Base-by-base conservation (phyloP, 2,888 invertebrate species). In the Aphodius granarius region DNA sequence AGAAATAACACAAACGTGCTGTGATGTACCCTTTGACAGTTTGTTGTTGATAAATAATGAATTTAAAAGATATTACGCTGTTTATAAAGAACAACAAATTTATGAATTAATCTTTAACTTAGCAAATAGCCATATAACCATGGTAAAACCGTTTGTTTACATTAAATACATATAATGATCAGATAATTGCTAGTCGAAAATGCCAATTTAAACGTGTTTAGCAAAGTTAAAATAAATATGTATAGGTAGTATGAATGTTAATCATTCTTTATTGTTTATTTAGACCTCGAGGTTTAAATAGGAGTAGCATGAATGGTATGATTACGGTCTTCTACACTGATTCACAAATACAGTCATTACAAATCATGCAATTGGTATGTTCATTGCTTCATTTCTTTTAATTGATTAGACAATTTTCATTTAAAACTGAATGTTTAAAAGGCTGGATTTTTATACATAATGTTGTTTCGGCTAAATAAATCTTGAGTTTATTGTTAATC, bases 41-140 rank as follows among this genome's bases (percentile, higher is more conserved):
- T 43, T 43, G 43, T 43, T 43, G 43, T 43, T 43, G 43, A 43
- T 43, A 43, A 43, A 43, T 43, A 43, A 1, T n/a, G n/a, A 43
- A 13, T 43, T 43, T 43, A 43, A 43, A 43, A 3, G 43, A 13
- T 22, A 63, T 63, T 74, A 74, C 71, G 71, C 4, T 43, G 43
- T 43, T 43, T 43, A 43, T 43, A 43, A 43, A 43, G 43, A 43
- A 43, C 9, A 43, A 43, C 43, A 43, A 43, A 13, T 0, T 21
- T 20, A 19, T 21, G 16, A 64, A 70, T 22, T 71, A 22, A 71
- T 71, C 18, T 73, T 73, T 22, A 15, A 70, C 43, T 43, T 3
- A 3, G 43, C 1, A 43, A 43, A 43, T 43, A 3, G 1, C 43
- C 6, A 3, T 43, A 43, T 43, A 9, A 1, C 43, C 3, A 43